Base-by-base conservation (phyloP, 2,797 vertebrate species). In the Galagoides demidoff region DNA sequence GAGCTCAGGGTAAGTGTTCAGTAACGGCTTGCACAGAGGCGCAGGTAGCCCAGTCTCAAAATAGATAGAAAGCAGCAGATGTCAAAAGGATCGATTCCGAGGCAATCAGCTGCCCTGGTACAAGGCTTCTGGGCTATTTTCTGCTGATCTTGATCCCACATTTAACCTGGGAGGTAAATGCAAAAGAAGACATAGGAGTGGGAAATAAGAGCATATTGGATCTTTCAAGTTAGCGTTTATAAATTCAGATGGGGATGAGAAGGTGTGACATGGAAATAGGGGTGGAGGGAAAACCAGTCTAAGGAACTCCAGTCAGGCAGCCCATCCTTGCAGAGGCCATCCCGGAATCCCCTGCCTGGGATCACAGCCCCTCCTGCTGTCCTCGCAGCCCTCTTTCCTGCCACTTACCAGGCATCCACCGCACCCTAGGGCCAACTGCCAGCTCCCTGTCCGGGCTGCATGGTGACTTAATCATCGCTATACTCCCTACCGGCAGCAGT, bases 141-240 rank as follows among this genome's bases (percentile, higher is more conserved):
- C 34, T 92, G 7, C 77, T 68, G 23, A 85, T 59, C 91, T 11
- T 39, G 52, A 85, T 66, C 5, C 34, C 8, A 71, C 37, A 71
- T 70, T 77, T 93, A 43, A 66, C 25, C 49, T 17, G 55, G 5
- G 29, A 92, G 77, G 14, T 90, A 78, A 90, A 29, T 27, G 25
- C 29, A 79, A 95, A 94, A 45, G 57, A 95, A 95, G 55, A 43
- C 19, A 74, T 7, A 20, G 73, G 34, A 86, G 13, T 82, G 19
- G 45, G 13, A 91, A 89, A 70, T 61, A 82, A 96, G 37, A 92
- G 74, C 11, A 59, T 14, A 89, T 39, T 2, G 1, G 83, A 71
- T 61, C 74, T 59, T 92, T 92, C 37, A 83, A 82, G 23, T 39
- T 70, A 37, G 52, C 73, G 66, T 20, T 94, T 92, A 77, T 17